Evolutionary conservation across 2,797 vertebrate species (phyloP).

Genomic region (Myotis vivesi): DNA sequence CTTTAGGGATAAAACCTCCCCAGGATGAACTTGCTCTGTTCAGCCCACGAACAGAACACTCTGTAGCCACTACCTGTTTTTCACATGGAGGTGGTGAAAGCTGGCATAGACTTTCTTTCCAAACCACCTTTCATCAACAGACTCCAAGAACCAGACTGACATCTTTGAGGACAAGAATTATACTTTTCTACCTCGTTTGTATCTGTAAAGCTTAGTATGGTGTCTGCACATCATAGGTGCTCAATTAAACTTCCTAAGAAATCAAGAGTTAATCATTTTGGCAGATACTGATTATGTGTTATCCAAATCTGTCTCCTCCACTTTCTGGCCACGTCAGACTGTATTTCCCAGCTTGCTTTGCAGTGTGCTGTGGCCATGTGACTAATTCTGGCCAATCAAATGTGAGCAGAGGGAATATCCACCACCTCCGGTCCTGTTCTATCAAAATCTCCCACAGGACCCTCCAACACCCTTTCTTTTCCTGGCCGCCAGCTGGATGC

Average conservation of each 20-base stretch:
- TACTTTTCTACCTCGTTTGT: neutral
- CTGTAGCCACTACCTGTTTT: slow-evolving; percentile 33
- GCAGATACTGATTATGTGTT: neutral
- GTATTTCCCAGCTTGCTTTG: neutral
- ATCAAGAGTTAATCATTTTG: neutral
- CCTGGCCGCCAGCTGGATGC: neutral
- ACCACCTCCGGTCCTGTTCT: neutral
- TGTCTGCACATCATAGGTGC: neutral
- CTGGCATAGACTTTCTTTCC: neutral
- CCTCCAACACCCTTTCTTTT: neutral
- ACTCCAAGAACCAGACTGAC: neutral
- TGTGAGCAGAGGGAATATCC: neutral
- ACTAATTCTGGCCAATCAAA: neutral
- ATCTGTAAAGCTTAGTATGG: neutral
- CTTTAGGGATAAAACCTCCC: neutral
- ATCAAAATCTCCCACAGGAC: neutral
- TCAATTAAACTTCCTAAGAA: neutral
- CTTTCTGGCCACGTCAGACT: neutral
- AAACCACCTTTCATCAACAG: slow-evolving; percentile 25
- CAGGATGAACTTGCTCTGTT: neutral
- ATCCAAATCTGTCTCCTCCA: neutral
- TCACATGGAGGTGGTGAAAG: slow-evolving; percentile 21
- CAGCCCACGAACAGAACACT: slow-evolving; percentile 2
- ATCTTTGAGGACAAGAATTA: neutral
- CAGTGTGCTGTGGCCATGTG: neutral